Evolutionary conservation across 2,113 vertebrate species (phyloP).

Genomic region (Phainopepla nitens): DNA sequence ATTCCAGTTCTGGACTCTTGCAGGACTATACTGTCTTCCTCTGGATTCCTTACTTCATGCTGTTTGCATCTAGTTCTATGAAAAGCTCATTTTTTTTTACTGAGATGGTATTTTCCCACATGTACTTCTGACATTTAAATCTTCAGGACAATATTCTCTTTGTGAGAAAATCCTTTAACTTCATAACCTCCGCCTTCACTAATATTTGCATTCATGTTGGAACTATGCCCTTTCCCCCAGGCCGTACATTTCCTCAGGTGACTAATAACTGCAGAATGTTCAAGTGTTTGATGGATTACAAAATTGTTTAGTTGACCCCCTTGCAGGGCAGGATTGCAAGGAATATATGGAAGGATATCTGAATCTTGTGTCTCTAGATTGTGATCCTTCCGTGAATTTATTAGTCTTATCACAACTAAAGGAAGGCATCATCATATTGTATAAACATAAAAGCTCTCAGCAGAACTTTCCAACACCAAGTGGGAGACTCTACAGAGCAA

Average conservation of each 20-base stretch:
- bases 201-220: slow-evolving; percentile 28
- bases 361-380: not conserved
- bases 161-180: not conserved
- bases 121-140: not conserved
- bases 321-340: not conserved
- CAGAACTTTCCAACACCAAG: not conserved
- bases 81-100: not conserved
- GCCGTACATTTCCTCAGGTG: not conserved
- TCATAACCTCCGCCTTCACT: not conserved
- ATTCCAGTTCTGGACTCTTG: not conserved
- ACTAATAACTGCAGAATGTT: not conserved
- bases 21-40: not conserved
- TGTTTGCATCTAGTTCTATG: not conserved
- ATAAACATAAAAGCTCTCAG: not conserved
- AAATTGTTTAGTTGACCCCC: not conserved
- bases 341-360: not conserved
- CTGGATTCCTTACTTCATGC: not conserved
- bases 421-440: not conserved
- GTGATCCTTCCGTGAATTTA: not conserved
- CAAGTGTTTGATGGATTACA: not conserved
- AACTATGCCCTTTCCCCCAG: not conserved
- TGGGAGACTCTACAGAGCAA: not conserved
- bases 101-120: not conserved
- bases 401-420: not conserved
- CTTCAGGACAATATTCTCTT: not conserved